Percentiles rank a stretch among this genome's conserved stretches.
Evolutionary conservation across 2,113 vertebrate genomes (phyloP).

Genomic region (Proterorhinus semilunaris): DNA sequence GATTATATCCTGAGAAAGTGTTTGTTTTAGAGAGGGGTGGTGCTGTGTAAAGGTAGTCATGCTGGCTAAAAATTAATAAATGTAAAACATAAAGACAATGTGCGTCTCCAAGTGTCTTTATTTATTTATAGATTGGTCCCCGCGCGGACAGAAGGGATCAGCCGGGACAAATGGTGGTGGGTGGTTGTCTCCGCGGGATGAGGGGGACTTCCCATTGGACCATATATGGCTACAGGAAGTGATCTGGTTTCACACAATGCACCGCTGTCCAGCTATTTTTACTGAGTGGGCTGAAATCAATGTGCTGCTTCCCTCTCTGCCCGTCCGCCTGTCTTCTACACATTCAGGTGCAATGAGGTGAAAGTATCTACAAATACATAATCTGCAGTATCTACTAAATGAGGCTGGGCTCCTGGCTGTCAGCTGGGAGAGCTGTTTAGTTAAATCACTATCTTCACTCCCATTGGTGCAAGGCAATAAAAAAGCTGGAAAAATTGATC

Average conservation of each 20-base stretch:
- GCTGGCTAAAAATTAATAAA: conserved; percentile 90
- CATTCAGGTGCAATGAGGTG: not conserved
- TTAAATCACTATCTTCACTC: no score
- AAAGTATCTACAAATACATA: not conserved
- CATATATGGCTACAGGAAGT: conserved; percentile 48
- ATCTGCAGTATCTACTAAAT: no score
- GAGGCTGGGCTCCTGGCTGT: no score
- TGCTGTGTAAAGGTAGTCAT: conserved; percentile 90
- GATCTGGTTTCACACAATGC: conserved; percentile 70
- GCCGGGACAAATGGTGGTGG: conserved; percentile 31
- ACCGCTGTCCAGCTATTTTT: conserved; percentile 31
- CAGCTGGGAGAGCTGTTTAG: no score
- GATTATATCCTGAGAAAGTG: conserved; percentile 72
- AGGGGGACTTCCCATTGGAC: conserved; percentile 68
- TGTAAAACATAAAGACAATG: conserved; percentile 69
- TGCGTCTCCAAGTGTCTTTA: conserved; percentile 27
- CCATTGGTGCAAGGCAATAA: no score
- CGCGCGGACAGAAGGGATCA: conserved; percentile 47
- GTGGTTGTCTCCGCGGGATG: conserved; percentile 37
- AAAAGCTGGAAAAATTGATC: no score
- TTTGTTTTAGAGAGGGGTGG: conserved; percentile 79
- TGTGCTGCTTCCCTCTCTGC: conserved; percentile 1
- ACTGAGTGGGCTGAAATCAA: conserved; percentile 24
- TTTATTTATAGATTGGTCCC: conserved; percentile 34
- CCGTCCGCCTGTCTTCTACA: conserved; percentile 6